Conservation (phyloP, 2,797 vertebrate genomes). For the Anas acuta region DNA sequence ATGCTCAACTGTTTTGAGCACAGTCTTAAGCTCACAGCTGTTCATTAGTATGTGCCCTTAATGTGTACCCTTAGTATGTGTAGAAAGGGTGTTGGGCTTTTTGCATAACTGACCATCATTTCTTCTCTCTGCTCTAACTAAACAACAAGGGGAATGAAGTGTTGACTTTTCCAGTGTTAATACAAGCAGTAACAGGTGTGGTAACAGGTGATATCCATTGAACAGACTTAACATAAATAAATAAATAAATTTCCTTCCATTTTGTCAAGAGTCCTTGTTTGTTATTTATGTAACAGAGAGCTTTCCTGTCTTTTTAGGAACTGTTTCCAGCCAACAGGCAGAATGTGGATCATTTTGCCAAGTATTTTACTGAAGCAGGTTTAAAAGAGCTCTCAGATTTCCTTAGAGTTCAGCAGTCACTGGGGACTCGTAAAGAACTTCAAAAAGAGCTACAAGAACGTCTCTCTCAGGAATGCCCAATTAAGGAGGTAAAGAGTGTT, state of each 20-base stretch:
- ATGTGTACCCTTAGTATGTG: too few species aligned
- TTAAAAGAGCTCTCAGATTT: conserved; percentile 92
- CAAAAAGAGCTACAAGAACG: conserved; percentile 92
- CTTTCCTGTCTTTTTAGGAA: conserved; percentile 78
- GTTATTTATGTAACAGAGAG: background rate
- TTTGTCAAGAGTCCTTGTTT: background rate
- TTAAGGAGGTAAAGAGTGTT: conserved; percentile 85
- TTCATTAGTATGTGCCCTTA: background rate
- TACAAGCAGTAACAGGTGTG: background rate
- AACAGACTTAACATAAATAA: background rate
- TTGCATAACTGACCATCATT: fast-evolving
- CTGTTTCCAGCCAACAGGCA: conserved; percentile 92
- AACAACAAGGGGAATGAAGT: background rate
- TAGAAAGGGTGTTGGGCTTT: background rate
- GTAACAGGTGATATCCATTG: background rate
- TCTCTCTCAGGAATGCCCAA: conserved; percentile 88
- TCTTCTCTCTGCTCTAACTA: background rate
- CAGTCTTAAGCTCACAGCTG: background rate
- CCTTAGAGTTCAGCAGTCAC: conserved; percentile 87
- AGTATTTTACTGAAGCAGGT: conserved; percentile 91
- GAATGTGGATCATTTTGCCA: conserved; percentile 92
- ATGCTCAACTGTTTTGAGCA: background rate
- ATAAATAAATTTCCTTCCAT: background rate
- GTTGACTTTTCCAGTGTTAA: background rate
- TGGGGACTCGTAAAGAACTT: conserved; percentile 92